Base-by-base conservation (phyloP, 2,888 invertebrate genomes). In the Spisula solida region DNA sequence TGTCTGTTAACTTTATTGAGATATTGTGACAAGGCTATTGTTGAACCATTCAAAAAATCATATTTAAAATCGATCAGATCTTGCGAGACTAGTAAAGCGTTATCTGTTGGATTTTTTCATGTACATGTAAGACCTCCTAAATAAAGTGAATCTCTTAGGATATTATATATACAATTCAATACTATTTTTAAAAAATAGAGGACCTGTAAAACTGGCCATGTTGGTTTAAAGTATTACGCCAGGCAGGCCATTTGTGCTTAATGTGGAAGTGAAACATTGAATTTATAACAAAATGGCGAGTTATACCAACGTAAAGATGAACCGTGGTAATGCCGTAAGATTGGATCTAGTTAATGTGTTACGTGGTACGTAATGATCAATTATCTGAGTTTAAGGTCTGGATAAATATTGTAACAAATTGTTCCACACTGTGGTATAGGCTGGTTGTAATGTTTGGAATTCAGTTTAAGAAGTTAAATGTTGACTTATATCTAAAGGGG, bases 291-390 rank as follows among this genome's bases (percentile, higher is more conserved):
- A 81, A 41, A 90, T 92, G 90, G 88, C 92, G 10, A 90, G 51
- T 82, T 90, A 86, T 85, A 79, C 85, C 12, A 89, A 82, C 55
- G 79, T 79, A 6, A 87, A 81, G 82, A 51, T 88, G 55, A 60
- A 47, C 14, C 90, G 92, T 8, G 90, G 90, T 47, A 85, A 84
- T 34, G 80, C 87, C 0, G 88, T 89, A 29, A 75, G 92, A 79
- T 86, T 90, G 89, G 92, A 92, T 89, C 60, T 92, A 60, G 48
- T 88, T 25, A 89, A 81, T 75, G 82, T 88, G 70, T 60, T 91
- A 70, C 86, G 87, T 18, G 88, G 90, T 91, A 66, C 47, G 88
- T 78, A 10, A 5, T 41, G 34, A 78, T 18, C 47, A 20, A 47
- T 41, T 41, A 78, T 41, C 20, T 14, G 78, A 78, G 78, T 78